Evolutionary conservation across 2,797 vertebrate species (phyloP), one percentile per base, ranked within the genome.

Genomic region (Podargus strigoides): DNA sequence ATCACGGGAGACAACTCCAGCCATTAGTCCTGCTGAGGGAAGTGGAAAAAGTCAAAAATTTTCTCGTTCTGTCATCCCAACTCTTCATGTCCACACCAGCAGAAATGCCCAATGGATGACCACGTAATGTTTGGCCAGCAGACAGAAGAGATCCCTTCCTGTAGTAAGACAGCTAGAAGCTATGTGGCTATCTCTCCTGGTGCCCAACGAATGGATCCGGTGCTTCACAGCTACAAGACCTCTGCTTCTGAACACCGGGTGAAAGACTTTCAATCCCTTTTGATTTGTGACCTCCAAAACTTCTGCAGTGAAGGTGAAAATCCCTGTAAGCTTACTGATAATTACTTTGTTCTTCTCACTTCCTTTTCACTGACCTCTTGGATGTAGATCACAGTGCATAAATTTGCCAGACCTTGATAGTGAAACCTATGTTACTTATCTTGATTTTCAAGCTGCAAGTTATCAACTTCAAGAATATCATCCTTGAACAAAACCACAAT

Each of bases 131-230:
- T 37, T 56, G 58, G 70, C 32, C 77, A 84, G 41, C 14, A 72
- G 69, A n/a, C 6, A 30, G 62, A 80, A n/a, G 62, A 77, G 44
- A 52, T 34, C 16, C 36, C 36, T 22, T 64, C 28, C 34, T 37
- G 4, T 15, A 21, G 11, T 49, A 30, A 67, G 47, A 63, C 1
- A 3, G 22, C 55, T 59, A 44, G 50, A 56, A 81, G 24, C 18
- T 16, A 9, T 0, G 0, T 21, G 0, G 0, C 44, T 74, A 34
- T 10, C 34, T 47, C 14, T 41, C 20, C 44, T 39, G 3, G 0
- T 47, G 39, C 36, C 68, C 13, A 66, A 30, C 19, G 3, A n/a
- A 87, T 3, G 13, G 3, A 30, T 18, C 30, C 73, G 18, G 24
- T 36, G 32, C 60, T 81, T 80, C 83, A 59, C 44, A 80, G 47